These are phyloP conservation scores for Sterrhoptilus dennistouni DNA, from an alignment of 2,113 vertebrate genomes.

Conservation along the genomic window DNA sequence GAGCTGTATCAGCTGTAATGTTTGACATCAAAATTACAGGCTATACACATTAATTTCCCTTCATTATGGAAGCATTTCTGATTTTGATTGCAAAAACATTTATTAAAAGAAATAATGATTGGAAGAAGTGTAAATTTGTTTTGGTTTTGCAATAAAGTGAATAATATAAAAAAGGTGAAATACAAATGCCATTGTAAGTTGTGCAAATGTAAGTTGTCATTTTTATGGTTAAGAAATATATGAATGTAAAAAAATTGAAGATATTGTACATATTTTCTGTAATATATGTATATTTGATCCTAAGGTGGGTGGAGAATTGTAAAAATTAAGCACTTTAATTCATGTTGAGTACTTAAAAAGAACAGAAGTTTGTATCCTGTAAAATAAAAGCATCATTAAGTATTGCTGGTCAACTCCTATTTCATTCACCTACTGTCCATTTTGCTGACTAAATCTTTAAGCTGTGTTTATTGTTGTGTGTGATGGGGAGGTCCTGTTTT, in stretches of 20 bases:
- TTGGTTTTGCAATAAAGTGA: conserved; percentile 48
- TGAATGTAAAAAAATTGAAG: conserved; percentile 75
- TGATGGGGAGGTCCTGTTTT: not conserved
- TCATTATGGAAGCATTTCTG: conserved; percentile 19
- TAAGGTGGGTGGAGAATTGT: conserved; percentile 64
- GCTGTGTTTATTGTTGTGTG: not conserved
- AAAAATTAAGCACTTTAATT: conserved; percentile 83
- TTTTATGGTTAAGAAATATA: conserved; percentile 66
- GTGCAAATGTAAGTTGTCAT: conserved; percentile 51
- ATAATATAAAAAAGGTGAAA: conserved; percentile 35
- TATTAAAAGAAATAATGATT: conserved; percentile 15
- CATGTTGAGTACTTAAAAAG: conserved; percentile 71
- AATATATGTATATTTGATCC: conserved; percentile 81
- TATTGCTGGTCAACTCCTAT: not conserved
- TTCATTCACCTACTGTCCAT: not conserved
- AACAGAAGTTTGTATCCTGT: conserved; percentile 76
- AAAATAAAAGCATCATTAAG: conserved; percentile 78
- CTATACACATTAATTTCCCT: not conserved
- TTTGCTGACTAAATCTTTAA: not conserved
- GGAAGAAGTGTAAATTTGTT: conserved; percentile 39
- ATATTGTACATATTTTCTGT: conserved; percentile 79
- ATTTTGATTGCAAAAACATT: not conserved
- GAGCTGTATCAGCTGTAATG: not conserved
- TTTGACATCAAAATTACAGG: not conserved
- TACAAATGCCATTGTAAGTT: conserved; percentile 45